Conservation (phyloP, 2,113 vertebrate species). For the Clarias gariepinus region DNA sequence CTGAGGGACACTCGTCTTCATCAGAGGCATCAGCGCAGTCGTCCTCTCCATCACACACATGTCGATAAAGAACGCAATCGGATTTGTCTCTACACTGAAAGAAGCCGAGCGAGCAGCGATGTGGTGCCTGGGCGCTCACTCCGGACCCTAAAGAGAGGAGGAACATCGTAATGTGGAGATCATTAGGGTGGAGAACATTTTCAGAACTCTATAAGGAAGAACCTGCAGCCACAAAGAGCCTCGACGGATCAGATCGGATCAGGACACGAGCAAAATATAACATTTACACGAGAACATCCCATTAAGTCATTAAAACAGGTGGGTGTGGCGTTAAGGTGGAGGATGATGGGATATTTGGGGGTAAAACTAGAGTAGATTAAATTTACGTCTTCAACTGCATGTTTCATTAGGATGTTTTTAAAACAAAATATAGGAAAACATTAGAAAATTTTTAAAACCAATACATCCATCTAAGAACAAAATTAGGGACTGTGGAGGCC, state of each 20-base stretch:
- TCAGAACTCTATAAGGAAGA: not conserved
- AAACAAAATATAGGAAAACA: not conserved
- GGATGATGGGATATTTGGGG: too few species aligned
- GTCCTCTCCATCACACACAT: slow-evolving; percentile 44
- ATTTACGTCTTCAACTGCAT: too few species aligned
- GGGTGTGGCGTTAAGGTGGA: too few species aligned
- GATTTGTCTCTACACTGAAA: slow-evolving; percentile 28
- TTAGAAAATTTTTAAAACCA: not conserved
- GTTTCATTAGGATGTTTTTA: too few species aligned
- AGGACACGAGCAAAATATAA: too few species aligned
- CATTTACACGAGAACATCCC: too few species aligned
- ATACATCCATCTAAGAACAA: not conserved
- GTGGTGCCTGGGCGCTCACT: not conserved
- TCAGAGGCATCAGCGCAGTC: slow-evolving; percentile 66
- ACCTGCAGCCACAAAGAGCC: too few species aligned
- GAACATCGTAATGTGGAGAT: not conserved
- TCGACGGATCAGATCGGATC: too few species aligned
- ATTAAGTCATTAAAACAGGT: too few species aligned
- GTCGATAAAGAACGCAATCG: slow-evolving; percentile 26
- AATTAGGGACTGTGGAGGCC: too few species aligned
- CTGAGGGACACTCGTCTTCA: slow-evolving; percentile 65
- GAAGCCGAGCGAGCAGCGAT: slow-evolving; percentile 33
- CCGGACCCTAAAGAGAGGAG: not conserved
- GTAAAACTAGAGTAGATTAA: too few species aligned
- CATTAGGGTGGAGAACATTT: not conserved